phyloP scores from a whole-genome alignment of 1,140 invertebrate genomes.

The Arion vulgaris region DNA sequence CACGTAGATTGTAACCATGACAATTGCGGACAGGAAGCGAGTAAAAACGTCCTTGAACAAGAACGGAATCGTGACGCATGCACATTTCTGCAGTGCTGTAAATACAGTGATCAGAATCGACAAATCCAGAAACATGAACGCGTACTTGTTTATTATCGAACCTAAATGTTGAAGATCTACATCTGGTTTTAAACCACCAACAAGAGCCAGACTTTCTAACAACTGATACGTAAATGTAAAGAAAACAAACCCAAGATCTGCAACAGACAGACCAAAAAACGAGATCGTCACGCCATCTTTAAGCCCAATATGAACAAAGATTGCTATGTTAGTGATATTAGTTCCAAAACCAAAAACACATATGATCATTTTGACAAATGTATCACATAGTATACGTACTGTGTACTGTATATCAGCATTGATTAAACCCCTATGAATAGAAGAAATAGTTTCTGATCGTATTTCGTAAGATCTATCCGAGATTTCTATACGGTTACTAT shows the following conservation, averaged over 20 bases:
- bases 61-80: background rate
- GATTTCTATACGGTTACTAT: background rate
- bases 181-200: background rate
- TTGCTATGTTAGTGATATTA: background rate
- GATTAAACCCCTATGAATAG: background rate
- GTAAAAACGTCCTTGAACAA: background rate
- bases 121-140: background rate
- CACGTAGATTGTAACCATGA: background rate
- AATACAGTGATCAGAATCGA: background rate
- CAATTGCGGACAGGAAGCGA: background rate
- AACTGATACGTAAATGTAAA: background rate
- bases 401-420: background rate
- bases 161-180: background rate
- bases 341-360: background rate
- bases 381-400: background rate
- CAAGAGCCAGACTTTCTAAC: background rate
- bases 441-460: background rate
- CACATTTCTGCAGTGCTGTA: background rate
- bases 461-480: background rate
- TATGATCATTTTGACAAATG: background rate
- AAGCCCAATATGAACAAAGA: background rate
- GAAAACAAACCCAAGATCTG: constrained; percentile 12
- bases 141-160: background rate
- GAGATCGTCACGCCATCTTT: background rate
- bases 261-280: background rate